These are phyloP conservation scores for Trogon surrucura DNA, from an alignment of 2,113 vertebrate genomes.

Conservation along the genomic window DNA sequence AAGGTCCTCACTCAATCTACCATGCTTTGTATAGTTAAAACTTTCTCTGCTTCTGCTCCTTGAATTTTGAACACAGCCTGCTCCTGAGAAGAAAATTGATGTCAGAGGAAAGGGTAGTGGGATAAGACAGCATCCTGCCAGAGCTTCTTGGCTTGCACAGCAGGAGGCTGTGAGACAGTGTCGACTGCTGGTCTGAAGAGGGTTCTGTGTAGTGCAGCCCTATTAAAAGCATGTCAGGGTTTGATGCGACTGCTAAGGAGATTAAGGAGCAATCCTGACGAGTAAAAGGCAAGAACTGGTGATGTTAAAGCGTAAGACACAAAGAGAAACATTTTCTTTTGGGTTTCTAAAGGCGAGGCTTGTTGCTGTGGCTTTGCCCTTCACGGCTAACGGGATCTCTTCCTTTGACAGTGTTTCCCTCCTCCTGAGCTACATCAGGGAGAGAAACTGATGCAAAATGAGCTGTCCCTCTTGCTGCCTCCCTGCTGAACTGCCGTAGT, in stretches of 20 bases:
- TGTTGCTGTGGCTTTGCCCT: neutral
- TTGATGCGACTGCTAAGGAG: neutral
- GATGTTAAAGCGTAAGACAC: neutral
- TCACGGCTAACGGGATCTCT: rapidly evolving
- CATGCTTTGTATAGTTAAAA: neutral
- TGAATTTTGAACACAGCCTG: neutral
- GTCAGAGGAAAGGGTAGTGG: neutral
- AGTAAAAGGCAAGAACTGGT: neutral
- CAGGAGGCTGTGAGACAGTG: neutral
- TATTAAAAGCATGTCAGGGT: neutral
- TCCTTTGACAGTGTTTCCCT: neutral
- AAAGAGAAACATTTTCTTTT: neutral
- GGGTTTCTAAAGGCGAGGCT: neutral
- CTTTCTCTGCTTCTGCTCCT: neutral
- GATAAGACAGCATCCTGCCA: neutral
- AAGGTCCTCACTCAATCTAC: neutral
- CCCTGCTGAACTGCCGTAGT: neutral
- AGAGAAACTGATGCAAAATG: neutral
- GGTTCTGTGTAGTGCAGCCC: neutral
- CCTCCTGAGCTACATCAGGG: neutral
- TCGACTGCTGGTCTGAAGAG: neutral
- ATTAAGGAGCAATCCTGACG: neutral
- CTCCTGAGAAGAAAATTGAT: neutral
- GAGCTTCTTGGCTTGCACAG: neutral
- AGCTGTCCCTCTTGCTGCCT: neutral